These are phyloP conservation scores for Megalopta genalis DNA, from an alignment of 1,140 invertebrate species.

Conservation along the genomic window DNA sequence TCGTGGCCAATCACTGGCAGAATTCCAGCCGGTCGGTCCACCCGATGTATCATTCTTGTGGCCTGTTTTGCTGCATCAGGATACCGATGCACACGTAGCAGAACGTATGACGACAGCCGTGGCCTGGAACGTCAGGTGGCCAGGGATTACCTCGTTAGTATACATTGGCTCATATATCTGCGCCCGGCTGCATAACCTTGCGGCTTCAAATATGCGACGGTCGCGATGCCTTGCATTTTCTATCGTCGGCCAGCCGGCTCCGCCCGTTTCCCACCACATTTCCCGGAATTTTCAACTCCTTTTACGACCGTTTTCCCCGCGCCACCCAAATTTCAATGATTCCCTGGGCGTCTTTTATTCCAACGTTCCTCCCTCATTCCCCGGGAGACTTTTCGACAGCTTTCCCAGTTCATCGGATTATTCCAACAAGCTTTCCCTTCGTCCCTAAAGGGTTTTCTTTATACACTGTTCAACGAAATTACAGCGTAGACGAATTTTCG, in stretches of 20 bases:
- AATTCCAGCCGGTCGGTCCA: constrained; percentile 25
- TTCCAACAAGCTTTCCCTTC: no score
- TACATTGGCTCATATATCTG: constrained; percentile 46
- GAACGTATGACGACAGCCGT: constrained; percentile 42
- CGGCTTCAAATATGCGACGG: constrained; percentile 18
- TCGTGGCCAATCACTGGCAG: constrained; percentile 21
- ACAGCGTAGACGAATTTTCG: no score
- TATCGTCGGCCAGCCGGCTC: neutral
- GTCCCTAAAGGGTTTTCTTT: no score
- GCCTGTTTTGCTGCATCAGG: constrained; percentile 31
- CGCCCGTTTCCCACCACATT: no score
- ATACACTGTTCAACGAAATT: no score
- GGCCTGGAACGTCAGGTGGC: constrained; percentile 46
- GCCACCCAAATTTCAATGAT: no score
- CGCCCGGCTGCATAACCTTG: constrained; percentile 26
- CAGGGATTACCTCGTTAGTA: constrained; percentile 51
- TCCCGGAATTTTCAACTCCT: no score
- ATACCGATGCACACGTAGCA: constrained; percentile 24
- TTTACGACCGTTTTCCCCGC: no score
- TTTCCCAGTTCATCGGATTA: no score
- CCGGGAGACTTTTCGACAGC: no score
- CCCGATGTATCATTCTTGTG: constrained; percentile 40
- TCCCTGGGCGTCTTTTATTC: no score
- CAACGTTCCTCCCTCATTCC: no score
- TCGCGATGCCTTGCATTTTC: neutral